phyloP scores from a whole-genome alignment of 2,888 invertebrate species.

The Plagodis dolabraria region DNA sequence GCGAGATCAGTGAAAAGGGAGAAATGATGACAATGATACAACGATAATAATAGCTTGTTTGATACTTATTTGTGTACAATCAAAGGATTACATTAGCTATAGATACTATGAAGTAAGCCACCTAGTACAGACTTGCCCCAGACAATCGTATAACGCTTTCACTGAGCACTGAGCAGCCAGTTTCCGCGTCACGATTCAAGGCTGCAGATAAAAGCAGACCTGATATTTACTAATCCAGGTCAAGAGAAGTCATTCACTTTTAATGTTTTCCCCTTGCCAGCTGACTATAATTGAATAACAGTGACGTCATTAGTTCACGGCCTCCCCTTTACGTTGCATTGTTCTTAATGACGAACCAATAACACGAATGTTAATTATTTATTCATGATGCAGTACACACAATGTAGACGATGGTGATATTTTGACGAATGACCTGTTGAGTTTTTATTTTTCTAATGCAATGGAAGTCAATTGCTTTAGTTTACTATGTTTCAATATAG shows the following conservation, averaged over 20 bases:
- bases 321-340: constrained; percentile 54
- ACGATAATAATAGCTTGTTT: too few relatives aligned
- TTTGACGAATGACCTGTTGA: constrained; percentile 8
- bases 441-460: constrained; percentile 5
- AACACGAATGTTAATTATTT: constrained; percentile 37
- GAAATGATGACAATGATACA: too few relatives aligned
- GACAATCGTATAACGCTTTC: constrained; percentile 78
- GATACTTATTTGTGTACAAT: too few relatives aligned
- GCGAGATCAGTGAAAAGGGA: too few relatives aligned
- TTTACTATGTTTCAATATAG: neutral
- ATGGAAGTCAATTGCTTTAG: neutral
- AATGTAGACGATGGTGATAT: constrained; percentile 1
- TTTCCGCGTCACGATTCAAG: constrained; percentile 82
- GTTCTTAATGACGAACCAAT: constrained; percentile 54
- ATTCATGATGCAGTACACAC: constrained; percentile 13
- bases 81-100: neutral
- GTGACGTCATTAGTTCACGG: constrained; percentile 65
- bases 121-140: constrained; percentile 53
- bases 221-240: constrained; percentile 76
- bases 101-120: constrained; percentile 9
- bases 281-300: constrained; percentile 67
- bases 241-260: constrained; percentile 78
- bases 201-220: constrained; percentile 70
- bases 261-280: constrained; percentile 62
- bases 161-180: constrained; percentile 70